These are phyloP conservation scores for Microtus obscurus DNA, from an alignment of 2,797 vertebrate species.

Conservation along the genomic window DNA sequence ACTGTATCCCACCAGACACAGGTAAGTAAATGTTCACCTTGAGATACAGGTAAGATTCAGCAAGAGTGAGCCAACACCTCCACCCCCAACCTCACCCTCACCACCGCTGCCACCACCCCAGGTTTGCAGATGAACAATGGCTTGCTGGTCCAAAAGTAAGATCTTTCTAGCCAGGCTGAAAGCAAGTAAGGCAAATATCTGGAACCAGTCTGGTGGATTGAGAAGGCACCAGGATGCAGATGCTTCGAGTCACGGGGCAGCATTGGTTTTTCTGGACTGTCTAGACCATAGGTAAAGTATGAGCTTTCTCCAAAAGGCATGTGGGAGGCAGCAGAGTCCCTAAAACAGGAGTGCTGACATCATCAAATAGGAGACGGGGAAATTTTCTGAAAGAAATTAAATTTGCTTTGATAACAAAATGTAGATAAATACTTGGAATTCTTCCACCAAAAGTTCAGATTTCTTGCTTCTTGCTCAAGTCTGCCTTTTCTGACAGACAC, in stretches of 20 bases:
- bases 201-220: background rate
- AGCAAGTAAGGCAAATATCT: background rate
- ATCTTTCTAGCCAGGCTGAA: background rate
- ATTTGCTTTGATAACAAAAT: background rate
- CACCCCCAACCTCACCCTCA: no score
- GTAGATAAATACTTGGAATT: background rate
- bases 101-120: no score
- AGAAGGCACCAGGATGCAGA: no score
- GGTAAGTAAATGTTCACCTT: background rate
- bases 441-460: background rate
- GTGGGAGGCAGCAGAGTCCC: background rate
- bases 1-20: background rate
- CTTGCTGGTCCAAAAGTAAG: background rate
- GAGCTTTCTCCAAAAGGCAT: background rate
- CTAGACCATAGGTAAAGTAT: background rate
- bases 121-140: background rate
- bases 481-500: background rate
- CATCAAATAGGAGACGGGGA: background rate
- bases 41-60: background rate
- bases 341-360: background rate
- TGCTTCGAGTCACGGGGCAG: accelerated
- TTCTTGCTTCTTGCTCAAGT: background rate
- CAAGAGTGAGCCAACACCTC: background rate
- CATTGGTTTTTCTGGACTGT: background rate
- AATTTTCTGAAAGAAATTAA: background rate